These are phyloP conservation scores for Gavialis gangeticus DNA, from an alignment of 2,113 vertebrate genomes.

Conservation along the genomic window DNA sequence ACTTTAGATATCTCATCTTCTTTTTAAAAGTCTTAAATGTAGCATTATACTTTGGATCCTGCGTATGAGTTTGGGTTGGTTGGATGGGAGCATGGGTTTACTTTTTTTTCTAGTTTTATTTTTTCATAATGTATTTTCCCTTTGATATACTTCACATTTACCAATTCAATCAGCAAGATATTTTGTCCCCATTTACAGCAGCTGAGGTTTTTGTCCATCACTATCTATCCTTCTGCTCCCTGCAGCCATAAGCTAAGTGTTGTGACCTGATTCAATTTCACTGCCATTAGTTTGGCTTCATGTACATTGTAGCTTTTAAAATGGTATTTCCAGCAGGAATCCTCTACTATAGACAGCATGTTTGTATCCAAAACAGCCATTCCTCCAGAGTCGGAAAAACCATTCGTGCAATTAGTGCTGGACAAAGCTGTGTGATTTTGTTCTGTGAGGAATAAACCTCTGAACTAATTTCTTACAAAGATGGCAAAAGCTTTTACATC, in stretches of 20 bases:
- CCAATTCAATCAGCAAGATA: background rate
- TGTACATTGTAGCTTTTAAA: background rate
- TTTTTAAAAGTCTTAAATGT: background rate
- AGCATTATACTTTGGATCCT: background rate
- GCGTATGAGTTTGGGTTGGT: background rate
- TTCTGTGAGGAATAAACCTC: background rate
- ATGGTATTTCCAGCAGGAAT: background rate
- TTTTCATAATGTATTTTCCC: background rate
- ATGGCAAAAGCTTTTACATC: background rate
- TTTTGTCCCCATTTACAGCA: background rate
- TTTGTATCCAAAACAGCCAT: background rate
- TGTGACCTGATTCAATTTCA: background rate
- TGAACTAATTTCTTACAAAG: background rate
- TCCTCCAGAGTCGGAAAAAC: background rate
- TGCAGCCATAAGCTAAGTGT: background rate
- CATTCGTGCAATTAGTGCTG: background rate
- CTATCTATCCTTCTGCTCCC: background rate
- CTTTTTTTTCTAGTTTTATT: constrained; percentile 20
- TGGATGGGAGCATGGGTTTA: background rate
- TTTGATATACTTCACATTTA: background rate
- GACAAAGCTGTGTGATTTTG: background rate
- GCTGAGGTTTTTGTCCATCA: background rate
- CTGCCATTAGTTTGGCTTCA: background rate
- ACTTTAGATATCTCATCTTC: background rate
- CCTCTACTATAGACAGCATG: background rate